phyloP scores from a whole-genome alignment of 2,797 vertebrate species.

The Apogon hyalosoma region DNA sequence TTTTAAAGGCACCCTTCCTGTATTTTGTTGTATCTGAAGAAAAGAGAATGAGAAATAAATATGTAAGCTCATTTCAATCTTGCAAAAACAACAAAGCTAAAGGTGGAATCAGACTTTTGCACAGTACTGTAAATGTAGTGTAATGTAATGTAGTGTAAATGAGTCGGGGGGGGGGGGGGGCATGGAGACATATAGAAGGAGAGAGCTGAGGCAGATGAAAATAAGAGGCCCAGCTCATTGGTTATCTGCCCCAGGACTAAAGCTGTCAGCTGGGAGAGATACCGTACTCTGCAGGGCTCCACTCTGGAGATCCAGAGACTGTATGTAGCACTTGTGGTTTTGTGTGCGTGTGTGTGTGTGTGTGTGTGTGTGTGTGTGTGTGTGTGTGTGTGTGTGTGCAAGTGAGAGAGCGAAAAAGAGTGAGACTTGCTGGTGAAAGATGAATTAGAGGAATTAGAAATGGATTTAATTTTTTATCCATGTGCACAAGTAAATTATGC shows the following conservation, averaged over 20 bases:
- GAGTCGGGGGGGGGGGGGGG: no score
- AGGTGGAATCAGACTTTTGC: no score
- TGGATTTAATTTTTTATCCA: constrained; percentile 45
- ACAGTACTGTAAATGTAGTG: no score
- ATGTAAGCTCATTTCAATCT: no score
- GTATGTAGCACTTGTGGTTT: constrained; percentile 35
- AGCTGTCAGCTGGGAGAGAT: constrained; percentile 78
- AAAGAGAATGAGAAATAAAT: no score
- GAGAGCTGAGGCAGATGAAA: constrained; percentile 43
- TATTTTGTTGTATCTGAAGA: not conserved
- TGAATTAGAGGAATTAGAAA: constrained; percentile 33
- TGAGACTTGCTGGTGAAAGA: constrained; percentile 10
- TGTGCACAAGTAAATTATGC: constrained; percentile 39
- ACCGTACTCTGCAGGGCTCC: constrained; percentile 56
- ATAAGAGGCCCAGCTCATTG: constrained; percentile 40
- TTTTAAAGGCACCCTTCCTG: no score
- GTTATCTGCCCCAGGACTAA: constrained; percentile 69
- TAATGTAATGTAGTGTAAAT: no score
- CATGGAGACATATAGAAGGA: not conserved
- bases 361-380: constrained; percentile 21
- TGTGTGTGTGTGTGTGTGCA: constrained; percentile 9
- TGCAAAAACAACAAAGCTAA: no score
- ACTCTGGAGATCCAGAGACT: constrained; percentile 49
- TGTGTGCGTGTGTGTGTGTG: constrained; percentile 27
- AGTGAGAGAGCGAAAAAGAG: not conserved